Percentiles rank a stretch among this genome's conserved stretches.
Conservation (phyloP, 2,888 invertebrate genomes). For the Macropis europaea region DNA sequence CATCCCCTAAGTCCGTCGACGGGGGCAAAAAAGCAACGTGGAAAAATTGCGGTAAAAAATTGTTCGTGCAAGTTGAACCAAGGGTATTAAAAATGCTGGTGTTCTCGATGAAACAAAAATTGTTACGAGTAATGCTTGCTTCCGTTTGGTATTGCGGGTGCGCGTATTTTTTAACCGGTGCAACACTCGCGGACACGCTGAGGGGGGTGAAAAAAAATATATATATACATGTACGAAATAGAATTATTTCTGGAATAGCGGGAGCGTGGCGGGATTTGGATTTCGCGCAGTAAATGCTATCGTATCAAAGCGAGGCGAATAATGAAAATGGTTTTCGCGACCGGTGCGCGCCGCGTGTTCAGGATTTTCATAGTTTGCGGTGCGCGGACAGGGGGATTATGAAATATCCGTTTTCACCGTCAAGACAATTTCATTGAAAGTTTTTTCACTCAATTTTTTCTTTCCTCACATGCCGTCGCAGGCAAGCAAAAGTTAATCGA, state of each 20-base stretch:
- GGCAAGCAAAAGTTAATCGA: too few relatives aligned
- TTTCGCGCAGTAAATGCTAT: slow-evolving; percentile 14
- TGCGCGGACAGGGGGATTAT: slow-evolving; percentile 7
- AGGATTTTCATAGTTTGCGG: slow-evolving; percentile 7
- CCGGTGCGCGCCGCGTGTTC: neutral
- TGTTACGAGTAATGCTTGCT: neutral
- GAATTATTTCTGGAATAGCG: slow-evolving; percentile 36
- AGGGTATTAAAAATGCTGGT: neutral
- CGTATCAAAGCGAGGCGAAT: slow-evolving; percentile 26
- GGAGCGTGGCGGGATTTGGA: slow-evolving; percentile 9
- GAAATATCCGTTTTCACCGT: neutral
- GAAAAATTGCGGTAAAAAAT: neutral
- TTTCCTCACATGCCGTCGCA: neutral
- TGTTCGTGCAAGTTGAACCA: neutral
- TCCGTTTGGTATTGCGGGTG: neutral
- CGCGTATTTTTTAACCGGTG: neutral
- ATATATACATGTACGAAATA: too few relatives aligned
- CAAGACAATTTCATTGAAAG: slow-evolving; percentile 19
- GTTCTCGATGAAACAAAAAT: slow-evolving; percentile 14
- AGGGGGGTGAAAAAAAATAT: slow-evolving; percentile 14
- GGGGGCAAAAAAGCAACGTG: neutral
- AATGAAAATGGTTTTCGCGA: slow-evolving; percentile 35
- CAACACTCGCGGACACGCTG: neutral
- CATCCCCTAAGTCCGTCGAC: too few relatives aligned
- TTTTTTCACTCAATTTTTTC: neutral